These are phyloP conservation scores for Tiliqua scincoides DNA, from an alignment of 2,113 vertebrate species.

Conservation along the genomic window DNA sequence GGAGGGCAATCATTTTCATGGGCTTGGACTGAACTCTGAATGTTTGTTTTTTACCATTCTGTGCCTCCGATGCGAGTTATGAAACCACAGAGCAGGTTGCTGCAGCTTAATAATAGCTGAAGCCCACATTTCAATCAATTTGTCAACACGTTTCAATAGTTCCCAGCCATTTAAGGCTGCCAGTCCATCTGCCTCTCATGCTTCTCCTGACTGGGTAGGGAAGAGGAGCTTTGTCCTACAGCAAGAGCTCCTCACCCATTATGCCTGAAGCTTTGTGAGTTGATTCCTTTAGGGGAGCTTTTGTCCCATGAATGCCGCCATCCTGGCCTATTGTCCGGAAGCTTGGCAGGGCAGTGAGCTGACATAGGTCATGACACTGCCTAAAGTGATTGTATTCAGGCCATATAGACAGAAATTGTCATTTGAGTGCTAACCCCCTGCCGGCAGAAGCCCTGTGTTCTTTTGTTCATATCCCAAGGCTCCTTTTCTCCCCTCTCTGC, in stretches of 20 bases:
- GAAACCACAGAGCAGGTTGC: background rate
- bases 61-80: background rate
- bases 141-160: background rate
- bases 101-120: background rate
- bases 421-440: constrained; percentile 70
- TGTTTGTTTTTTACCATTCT: constrained; percentile 25
- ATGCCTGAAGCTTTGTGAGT: constrained; percentile 10
- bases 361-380: constrained; percentile 63
- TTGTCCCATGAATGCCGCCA: constrained; percentile 54
- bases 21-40: background rate
- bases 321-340: constrained; percentile 51
- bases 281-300: constrained; percentile 43
- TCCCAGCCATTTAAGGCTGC: background rate
- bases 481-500: constrained; percentile 16
- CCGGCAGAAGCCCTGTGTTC: constrained; percentile 57
- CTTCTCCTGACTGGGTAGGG: background rate
- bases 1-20: constrained; percentile 6
- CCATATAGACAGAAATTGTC: constrained; percentile 63
- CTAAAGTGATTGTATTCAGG: constrained; percentile 52
- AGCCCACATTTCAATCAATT: background rate
- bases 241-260: background rate
- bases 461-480: constrained; percentile 68
- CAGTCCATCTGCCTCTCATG: background rate
- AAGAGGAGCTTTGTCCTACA: background rate
- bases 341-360: constrained; percentile 51